These are phyloP conservation scores for Thysanoteuthis rhombus DNA, from an alignment of 2,888 invertebrate species.

Conservation along the genomic window DNA sequence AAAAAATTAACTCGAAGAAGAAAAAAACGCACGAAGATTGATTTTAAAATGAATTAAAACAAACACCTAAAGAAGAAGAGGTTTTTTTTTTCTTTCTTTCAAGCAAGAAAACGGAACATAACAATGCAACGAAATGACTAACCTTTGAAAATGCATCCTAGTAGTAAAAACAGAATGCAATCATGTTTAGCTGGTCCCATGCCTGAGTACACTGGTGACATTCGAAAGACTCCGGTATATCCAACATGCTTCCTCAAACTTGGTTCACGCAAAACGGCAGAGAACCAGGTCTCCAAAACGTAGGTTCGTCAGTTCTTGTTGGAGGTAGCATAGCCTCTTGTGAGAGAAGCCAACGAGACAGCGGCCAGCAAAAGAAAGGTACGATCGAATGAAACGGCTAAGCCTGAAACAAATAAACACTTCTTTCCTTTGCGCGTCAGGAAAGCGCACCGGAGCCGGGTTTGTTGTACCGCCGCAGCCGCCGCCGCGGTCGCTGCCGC, in stretches of 20 bases:
- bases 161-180: not conserved
- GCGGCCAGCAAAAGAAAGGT: not conserved
- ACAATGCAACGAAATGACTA: not conserved
- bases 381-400: not conserved
- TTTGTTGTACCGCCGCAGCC: not conserved
- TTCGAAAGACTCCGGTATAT: conserved; percentile 23
- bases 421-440: not conserved
- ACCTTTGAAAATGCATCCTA: conserved; percentile 17
- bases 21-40: not conserved
- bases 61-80: not conserved
- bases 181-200: conserved; percentile 22
- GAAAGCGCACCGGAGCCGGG: not conserved
- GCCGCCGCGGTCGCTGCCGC: not conserved
- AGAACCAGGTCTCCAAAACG: not conserved
- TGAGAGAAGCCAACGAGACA: not conserved
- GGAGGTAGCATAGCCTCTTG: not conserved
- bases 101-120: not conserved
- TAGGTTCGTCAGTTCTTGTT: not conserved
- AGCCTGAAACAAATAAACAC: not conserved
- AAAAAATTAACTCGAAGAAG: too few species aligned
- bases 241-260: conserved; percentile 27
- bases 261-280: not conserved
- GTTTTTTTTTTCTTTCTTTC: too few species aligned
- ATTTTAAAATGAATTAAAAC: too few species aligned
- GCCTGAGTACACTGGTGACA: conserved; percentile 20